These are phyloP conservation scores for Hofmannophila pseudospretella DNA, from an alignment of 2,888 invertebrate genomes.

Conservation along the genomic window DNA sequence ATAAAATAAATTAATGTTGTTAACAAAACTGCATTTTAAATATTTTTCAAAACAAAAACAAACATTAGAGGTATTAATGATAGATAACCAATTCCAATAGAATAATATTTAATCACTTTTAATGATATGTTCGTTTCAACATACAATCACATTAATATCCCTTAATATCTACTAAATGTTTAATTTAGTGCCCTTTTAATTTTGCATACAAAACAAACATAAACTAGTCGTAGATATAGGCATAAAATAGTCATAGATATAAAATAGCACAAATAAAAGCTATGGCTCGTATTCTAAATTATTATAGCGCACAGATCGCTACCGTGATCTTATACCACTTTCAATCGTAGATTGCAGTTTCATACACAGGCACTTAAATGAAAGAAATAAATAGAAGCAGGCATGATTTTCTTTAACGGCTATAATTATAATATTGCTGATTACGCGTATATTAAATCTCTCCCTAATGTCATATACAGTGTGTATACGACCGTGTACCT, in stretches of 20 bases:
- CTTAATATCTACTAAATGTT: conserved; percentile 23
- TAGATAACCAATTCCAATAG: conserved; percentile 20
- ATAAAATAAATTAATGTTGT: no score
- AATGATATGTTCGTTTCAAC: conserved; percentile 57
- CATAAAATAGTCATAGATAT: not conserved
- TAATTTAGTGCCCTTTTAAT: conserved; percentile 6
- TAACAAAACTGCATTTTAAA: no score
- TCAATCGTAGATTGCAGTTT: no score
- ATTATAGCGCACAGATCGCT: no score
- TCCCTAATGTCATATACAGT: not conserved
- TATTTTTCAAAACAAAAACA: no score
- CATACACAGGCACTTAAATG: no score
- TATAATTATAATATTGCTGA: conserved; percentile 6
- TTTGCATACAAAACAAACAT: no score
- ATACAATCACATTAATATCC: conserved; percentile 50
- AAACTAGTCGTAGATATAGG: no score
- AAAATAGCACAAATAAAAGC: not conserved
- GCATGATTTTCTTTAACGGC: conserved; percentile 1
- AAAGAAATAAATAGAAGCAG: conserved; percentile 1
- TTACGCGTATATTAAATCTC: conserved; percentile 10
- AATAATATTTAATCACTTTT: conserved; percentile 45
- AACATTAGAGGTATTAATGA: conserved; percentile 19
- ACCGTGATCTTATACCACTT: no score
- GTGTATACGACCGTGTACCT: no score
- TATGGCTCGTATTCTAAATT: no score